Conservation (phyloP, 2,888 invertebrate species). For the Sthenelais limicola region DNA sequence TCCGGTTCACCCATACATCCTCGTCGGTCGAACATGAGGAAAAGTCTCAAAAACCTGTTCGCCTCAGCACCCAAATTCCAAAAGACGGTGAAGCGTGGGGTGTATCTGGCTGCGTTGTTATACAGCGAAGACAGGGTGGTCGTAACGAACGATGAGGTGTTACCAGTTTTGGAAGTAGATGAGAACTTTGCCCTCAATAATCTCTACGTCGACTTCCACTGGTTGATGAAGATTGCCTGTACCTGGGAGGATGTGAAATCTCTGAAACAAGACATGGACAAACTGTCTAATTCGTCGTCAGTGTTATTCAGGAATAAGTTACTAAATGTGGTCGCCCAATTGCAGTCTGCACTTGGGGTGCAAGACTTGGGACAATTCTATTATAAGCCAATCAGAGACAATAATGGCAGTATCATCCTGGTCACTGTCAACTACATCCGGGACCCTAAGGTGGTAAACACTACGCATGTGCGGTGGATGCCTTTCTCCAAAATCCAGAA, state of each 20-base stretch:
- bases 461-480: constrained; percentile 91
- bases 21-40: constrained; percentile 79
- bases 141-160: constrained; percentile 96
- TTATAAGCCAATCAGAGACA: constrained; percentile 90
- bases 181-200: constrained; percentile 89
- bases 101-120: constrained; percentile 92
- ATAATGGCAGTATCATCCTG: constrained; percentile 90
- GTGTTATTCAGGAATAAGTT: constrained; percentile 92
- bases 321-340: constrained; percentile 91
- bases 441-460: constrained; percentile 83
- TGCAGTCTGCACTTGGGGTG: constrained; percentile 92
- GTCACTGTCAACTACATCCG: constrained; percentile 84
- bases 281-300: constrained; percentile 89
- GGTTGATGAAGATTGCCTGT: constrained; percentile 98
- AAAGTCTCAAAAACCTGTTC: constrained; percentile 92
- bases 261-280: constrained; percentile 93
- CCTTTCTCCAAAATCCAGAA: constrained; percentile 86
- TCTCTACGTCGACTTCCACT: constrained; percentile 93
- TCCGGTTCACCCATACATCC: constrained; percentile 80
- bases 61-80: constrained; percentile 97
- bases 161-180: constrained; percentile 97
- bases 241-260: constrained; percentile 97
- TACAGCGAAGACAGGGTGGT: constrained; percentile 96
- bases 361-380: constrained; percentile 96
- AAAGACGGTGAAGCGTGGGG: constrained; percentile 91